phyloP scores from a whole-genome alignment of 2,888 invertebrate species.

The Lordiphosa fenestrarum region DNA sequence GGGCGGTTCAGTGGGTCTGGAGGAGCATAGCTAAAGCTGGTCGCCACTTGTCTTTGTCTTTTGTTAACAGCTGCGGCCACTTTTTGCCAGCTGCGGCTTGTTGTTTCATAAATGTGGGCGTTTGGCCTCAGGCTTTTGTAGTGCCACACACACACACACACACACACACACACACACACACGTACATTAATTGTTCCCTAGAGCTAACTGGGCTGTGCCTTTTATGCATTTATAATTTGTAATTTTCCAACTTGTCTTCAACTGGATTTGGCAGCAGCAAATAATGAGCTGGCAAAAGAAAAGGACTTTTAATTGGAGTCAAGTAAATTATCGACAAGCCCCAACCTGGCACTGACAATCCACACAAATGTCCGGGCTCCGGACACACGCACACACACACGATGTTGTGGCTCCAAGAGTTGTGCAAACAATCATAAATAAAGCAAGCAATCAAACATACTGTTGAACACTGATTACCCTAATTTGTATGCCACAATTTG shows the following conservation, averaged over 20 bases:
- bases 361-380: constrained; percentile 1
- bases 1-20: constrained; percentile 5
- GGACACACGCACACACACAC: constrained; percentile 23
- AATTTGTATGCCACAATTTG: constrained; percentile 55
- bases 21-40: constrained; percentile 16
- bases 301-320: not conserved
- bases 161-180: constrained; percentile 20
- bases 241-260: constrained; percentile 66
- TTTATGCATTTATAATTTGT: constrained; percentile 77
- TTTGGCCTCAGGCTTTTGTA: constrained; percentile 26
- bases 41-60: constrained; percentile 24
- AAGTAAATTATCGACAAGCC: not conserved
- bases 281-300: constrained; percentile 38
- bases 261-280: constrained; percentile 46
- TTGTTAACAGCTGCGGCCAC: constrained; percentile 45
- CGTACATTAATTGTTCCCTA: constrained; percentile 50
- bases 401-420: constrained; percentile 17
- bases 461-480: constrained; percentile 51
- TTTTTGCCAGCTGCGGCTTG: constrained; percentile 16
- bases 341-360: constrained; percentile 8
- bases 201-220: constrained; percentile 31
- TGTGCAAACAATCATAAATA: constrained; percentile 49
- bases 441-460: constrained; percentile 53
- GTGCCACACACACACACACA: constrained; percentile 13
- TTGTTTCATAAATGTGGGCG: constrained; percentile 8